Evolutionary conservation across 2,113 vertebrate genomes (phyloP), one percentile per base, ranked within the genome.

Genomic region (Rhabdornis inornatus): DNA sequence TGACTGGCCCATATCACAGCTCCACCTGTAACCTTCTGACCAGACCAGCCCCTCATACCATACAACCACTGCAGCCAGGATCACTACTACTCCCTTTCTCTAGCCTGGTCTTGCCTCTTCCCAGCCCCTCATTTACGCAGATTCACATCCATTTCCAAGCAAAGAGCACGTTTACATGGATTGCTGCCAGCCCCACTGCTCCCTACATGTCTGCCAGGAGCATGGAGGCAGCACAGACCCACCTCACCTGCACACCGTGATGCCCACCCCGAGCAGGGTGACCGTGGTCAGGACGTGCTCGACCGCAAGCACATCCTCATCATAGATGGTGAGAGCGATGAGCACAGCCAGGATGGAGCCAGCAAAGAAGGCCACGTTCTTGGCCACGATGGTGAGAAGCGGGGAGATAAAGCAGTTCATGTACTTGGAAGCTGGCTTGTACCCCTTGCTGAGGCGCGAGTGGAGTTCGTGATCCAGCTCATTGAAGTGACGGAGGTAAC

Each of bases 331-430:
- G 94, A 99, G 98, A 37, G 99, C 98, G 5, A 99, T 99, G 59
- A 99, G 99, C 90, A 99, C 99, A 0, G 99, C 99, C 97, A 99
- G 97, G 94, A 99, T 98, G 71, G 99, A 99, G 64, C 99, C 99
- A 10, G 99, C 99, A 17, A 99, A 99, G 97, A 99, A 99, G 7
- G 99, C 99, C 30, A 99, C 98, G 2, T 99, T 99, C 98, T 99
- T 99, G 87, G 99, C 99, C 95, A 99, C 98, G 24, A 99, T 98
- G 2, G 99, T 99, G 95, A 99, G 97, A 83, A 99, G 98, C 0
- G 99, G 99, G 12, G 99, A 99, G 92, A 99, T 98, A 96, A 99
- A 99, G 92, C 99, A 99, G 98, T 99, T 99, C 99, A 99, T 99
- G 90, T 99, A 99, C 96, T 99, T 99, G 97, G 99, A 99, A 70